A percentile compares a stretch with the other conserved stretches of the same genome.
These are phyloP conservation scores for Arctia plantaginis DNA, from an alignment of 2,888 invertebrate genomes.

Conservation along the genomic window DNA sequence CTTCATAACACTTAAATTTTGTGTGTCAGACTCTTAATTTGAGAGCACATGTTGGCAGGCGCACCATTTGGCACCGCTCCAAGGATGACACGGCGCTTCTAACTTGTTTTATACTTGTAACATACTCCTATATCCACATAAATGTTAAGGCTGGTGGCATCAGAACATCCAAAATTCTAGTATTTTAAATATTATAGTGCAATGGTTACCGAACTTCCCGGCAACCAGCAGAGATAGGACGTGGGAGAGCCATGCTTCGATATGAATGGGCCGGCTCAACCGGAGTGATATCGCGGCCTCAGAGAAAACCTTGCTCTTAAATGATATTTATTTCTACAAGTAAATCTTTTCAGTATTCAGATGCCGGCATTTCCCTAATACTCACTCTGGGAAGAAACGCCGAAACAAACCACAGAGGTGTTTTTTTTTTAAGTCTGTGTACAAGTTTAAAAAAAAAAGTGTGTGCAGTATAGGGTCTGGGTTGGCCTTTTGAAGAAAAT, in stretches of 20 bases:
- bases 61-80: conserved; percentile 10
- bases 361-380: too few species aligned
- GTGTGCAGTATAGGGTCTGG: too few species aligned
- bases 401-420: too few species aligned
- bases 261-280: neutral
- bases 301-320: too few species aligned
- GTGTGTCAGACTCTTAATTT: conserved; percentile 8
- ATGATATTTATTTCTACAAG: too few species aligned
- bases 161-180: neutral
- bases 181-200: neutral
- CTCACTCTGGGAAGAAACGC: too few species aligned
- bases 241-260: neutral
- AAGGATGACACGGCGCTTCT: neutral
- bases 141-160: neutral
- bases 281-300: neutral
- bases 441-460: too few species aligned
- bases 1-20: neutral
- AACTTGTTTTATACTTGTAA: neutral
- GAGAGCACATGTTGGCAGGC: conserved; percentile 10
- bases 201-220: neutral
- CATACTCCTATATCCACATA: neutral
- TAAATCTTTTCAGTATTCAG: too few species aligned
- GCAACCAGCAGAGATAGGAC: neutral
- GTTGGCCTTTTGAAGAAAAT: too few species aligned
- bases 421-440: too few species aligned